Percentiles rank a stretch among this genome's conserved stretches.
Evolutionary conservation across 2,797 vertebrate species (phyloP).

Genomic region (Danio kyathit): DNA sequence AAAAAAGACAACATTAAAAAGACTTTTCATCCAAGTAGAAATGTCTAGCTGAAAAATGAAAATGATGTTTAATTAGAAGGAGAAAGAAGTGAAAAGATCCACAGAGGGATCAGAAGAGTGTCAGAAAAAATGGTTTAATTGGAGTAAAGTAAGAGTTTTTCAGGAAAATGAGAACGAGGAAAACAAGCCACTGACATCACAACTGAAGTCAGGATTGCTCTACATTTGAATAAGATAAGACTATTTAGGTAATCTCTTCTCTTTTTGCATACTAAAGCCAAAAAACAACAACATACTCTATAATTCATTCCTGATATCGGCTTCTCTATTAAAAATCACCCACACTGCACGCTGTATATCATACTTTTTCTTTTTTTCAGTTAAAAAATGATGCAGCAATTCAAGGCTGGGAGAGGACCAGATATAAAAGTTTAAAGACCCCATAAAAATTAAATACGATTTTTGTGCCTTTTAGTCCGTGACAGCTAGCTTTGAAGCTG

Average conservation of each 20-base stretch:
- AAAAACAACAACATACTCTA: no score
- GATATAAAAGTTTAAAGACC: conserved; percentile 6
- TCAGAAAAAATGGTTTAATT: conserved; percentile 8
- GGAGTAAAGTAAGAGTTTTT: conserved; percentile 8
- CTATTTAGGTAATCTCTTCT: not conserved
- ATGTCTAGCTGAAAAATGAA: conserved; percentile 92
- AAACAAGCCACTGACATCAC: not conserved
- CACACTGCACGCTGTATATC: not conserved
- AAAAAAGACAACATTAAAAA: conserved; percentile 54
- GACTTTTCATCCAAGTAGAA: conserved; percentile 83
- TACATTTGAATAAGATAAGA: conserved; percentile 1
- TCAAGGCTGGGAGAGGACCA: not conserved
- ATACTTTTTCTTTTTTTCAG: not conserved
- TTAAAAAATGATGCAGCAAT: conserved; percentile 1
- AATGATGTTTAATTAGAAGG: conserved; percentile 89
- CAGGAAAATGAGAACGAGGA: not conserved
- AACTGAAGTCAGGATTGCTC: not conserved
- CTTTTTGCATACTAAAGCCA: not conserved
- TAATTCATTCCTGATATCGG: not conserved
- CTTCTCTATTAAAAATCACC: not conserved
- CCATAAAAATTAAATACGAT: not conserved
- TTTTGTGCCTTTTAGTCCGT: not conserved
- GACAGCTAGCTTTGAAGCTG: not conserved
- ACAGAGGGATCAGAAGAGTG: conserved; percentile 25
- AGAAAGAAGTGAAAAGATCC: conserved; percentile 65